A percentile compares a stretch with the other conserved stretches of the same genome.
These are phyloP conservation scores for Dasysyrphus albostriatus DNA, from an alignment of 2,888 invertebrate genomes.

Conservation along the genomic window DNA sequence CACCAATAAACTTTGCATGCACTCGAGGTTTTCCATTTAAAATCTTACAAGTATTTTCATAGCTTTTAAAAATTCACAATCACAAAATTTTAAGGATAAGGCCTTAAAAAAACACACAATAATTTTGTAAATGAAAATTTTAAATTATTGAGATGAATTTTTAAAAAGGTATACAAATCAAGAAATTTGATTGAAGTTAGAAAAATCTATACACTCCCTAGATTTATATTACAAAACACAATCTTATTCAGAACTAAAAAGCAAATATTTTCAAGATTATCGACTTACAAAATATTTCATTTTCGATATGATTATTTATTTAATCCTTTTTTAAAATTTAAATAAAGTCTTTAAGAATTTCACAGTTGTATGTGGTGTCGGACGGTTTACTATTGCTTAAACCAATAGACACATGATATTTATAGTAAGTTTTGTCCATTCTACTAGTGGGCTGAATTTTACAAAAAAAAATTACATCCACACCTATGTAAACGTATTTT, in stretches of 20 bases:
- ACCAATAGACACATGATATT: conserved; percentile 61
- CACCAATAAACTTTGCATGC: too few species aligned
- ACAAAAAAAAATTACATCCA: conserved; percentile 10
- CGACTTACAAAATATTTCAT: conserved; percentile 73
- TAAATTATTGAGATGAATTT: too few species aligned
- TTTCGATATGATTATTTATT: conserved; percentile 13
- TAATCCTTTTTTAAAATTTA: neutral
- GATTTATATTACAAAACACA: too few species aligned
- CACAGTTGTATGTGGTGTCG: conserved; percentile 44
- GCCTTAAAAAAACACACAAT: too few species aligned
- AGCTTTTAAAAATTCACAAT: too few species aligned
- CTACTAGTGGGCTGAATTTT: conserved; percentile 25
- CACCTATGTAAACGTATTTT: conserved; percentile 55
- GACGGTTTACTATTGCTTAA: conserved; percentile 55
- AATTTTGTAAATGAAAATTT: too few species aligned
- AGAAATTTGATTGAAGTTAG: too few species aligned
- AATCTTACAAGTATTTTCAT: too few species aligned
- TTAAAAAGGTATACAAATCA: too few species aligned
- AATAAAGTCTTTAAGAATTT: conserved; percentile 24
- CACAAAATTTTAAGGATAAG: too few species aligned
- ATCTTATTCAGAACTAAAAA: neutral
- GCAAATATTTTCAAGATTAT: neutral
- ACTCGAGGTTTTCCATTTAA: too few species aligned
- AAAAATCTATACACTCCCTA: too few species aligned
- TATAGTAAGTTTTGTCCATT: conserved; percentile 53